Percentiles rank a stretch among this genome's conserved stretches.
phyloP scores from a whole-genome alignment of 2,113 vertebrate genomes.

The Albula glossodonta region DNA sequence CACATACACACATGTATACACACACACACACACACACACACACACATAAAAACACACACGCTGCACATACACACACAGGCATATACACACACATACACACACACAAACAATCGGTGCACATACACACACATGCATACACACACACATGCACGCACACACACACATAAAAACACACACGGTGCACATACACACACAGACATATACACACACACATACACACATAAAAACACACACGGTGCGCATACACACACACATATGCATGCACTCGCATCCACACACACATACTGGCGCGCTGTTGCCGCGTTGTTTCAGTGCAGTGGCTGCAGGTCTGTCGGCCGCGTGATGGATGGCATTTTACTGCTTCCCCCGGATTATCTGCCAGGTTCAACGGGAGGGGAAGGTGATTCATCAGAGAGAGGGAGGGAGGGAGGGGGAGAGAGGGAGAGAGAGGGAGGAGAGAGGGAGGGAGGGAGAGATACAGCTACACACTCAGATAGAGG shows the following conservation, averaged over 20 bases:
- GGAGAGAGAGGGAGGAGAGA: background rate
- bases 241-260: constrained; percentile 1
- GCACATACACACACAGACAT: background rate
- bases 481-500: background rate
- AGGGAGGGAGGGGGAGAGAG: background rate
- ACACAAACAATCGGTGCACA: background rate
- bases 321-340: constrained; percentile 31
- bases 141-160: background rate
- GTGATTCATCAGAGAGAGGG: constrained; percentile 39
- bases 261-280: background rate
- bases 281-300: constrained; percentile 10
- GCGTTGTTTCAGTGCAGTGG: constrained; percentile 31
- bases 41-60: constrained; percentile 7
- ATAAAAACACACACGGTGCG: background rate
- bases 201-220: constrained; percentile 7
- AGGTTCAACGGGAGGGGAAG: constrained; percentile 46
- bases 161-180: background rate
- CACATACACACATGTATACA: no score
- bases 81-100: background rate
- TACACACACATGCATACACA: background rate
- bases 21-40: background rate
- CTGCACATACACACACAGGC: background rate
- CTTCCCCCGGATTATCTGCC: constrained; percentile 46
- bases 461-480: background rate
- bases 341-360: constrained; percentile 42